Evolutionary conservation across 2,113 vertebrate genomes (phyloP).

Genomic region (Maccullochella peelii): DNA sequence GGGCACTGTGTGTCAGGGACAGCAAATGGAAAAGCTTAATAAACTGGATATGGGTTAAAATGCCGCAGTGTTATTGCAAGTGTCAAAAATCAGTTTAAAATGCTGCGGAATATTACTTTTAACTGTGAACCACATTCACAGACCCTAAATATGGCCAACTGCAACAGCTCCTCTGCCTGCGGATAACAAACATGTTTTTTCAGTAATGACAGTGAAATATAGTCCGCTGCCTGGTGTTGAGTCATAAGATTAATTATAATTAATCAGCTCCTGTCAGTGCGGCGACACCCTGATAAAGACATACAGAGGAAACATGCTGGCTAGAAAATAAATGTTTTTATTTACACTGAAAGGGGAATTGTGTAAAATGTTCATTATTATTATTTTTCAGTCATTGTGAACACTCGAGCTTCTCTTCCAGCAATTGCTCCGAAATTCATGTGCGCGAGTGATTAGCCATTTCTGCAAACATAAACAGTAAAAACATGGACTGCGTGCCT

Average conservation of each 20-base stretch:
- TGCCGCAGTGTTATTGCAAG: neutral
- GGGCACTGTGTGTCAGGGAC: neutral
- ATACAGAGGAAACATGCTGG: neutral
- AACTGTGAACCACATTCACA: neutral
- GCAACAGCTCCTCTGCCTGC: neutral
- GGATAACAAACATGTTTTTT: constrained; percentile 14
- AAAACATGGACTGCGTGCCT: neutral
- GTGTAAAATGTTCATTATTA: neutral
- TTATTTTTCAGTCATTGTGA: neutral
- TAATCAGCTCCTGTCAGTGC: constrained; percentile 15
- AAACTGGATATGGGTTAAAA: neutral
- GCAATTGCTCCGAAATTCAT: neutral
- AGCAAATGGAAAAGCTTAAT: constrained; percentile 16
- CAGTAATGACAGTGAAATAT: constrained; percentile 16
- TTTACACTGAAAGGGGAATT: neutral
- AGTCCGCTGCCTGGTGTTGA: neutral
- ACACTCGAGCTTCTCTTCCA: neutral
- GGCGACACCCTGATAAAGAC: neutral
- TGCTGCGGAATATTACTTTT: neutral
- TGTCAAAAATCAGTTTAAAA: constrained; percentile 24
- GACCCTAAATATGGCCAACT: neutral
- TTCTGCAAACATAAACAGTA: neutral
- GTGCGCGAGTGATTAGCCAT: neutral
- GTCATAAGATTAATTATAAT: constrained; percentile 30
- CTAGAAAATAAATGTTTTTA: neutral